Evolutionary conservation across 2,113 vertebrate species (phyloP).

Genomic region (Saiga tatarica): DNA sequence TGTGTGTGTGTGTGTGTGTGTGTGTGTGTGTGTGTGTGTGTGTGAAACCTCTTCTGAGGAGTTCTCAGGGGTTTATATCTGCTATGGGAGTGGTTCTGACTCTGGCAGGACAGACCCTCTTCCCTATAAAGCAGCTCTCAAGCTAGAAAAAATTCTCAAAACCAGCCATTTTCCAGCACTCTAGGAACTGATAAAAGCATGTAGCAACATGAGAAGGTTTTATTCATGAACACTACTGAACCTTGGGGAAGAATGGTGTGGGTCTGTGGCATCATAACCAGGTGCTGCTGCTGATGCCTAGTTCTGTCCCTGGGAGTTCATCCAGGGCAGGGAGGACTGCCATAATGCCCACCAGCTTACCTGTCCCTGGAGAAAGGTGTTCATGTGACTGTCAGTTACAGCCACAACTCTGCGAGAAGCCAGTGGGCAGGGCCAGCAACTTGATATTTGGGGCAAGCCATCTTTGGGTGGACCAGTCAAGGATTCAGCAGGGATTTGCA

Average conservation of each 20-base stretch:
- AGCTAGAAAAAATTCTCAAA: neutral
- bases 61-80: neutral
- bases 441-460: neutral
- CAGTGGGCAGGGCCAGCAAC: neutral
- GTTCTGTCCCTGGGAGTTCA: neutral
- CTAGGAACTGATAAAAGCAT: neutral
- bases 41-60: neutral
- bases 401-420: neutral
- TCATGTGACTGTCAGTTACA: neutral
- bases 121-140: neutral
- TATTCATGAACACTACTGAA: neutral
- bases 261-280: neutral
- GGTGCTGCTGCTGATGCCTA: neutral
- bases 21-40: neutral
- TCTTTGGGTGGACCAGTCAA: neutral
- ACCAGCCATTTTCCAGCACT: neutral
- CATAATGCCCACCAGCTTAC: neutral
- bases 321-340: neutral
- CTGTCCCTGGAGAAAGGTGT: neutral
- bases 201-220: neutral
- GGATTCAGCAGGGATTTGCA: neutral
- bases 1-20: neutral
- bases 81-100: neutral
- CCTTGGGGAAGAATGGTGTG: neutral
- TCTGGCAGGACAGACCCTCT: neutral